Evolutionary conservation across 2,797 vertebrate species (phyloP).

Genomic region (Rhincodon typus): DNA sequence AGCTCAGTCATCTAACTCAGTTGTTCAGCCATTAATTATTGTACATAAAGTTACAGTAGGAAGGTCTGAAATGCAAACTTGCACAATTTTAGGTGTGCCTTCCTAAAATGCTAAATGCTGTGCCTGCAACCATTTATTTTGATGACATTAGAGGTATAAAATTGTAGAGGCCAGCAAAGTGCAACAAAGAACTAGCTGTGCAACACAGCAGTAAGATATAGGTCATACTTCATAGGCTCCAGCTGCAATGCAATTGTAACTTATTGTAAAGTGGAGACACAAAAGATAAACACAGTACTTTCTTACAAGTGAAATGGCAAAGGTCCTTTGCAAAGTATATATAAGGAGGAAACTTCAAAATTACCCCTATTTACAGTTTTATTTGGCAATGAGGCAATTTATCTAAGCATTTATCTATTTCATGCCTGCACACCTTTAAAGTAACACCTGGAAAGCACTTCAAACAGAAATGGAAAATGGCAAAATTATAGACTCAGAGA

Average conservation of each 20-base stretch:
- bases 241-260: conserved; percentile 9
- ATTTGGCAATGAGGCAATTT: not conserved
- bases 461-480: too few relatives aligned
- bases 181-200: not conserved
- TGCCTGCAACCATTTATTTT: not conserved
- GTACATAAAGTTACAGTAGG: not conserved
- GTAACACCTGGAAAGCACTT: not conserved
- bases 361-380: not conserved
- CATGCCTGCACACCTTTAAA: not conserved
- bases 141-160: not conserved
- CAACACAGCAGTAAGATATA: conserved; percentile 3
- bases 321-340: not conserved
- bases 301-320: conserved; percentile 16
- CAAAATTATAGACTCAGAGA: not conserved
- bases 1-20: too few relatives aligned
- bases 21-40: not conserved
- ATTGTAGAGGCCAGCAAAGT: not conserved
- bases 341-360: not conserved
- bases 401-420: not conserved
- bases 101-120: not conserved
- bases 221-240: not conserved
- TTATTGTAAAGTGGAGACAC: not conserved
- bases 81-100: not conserved
- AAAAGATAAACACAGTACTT: not conserved
- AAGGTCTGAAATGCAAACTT: not conserved